Base-by-base conservation (phyloP, 2,888 invertebrate genomes). In the Andrena bicolor region DNA sequence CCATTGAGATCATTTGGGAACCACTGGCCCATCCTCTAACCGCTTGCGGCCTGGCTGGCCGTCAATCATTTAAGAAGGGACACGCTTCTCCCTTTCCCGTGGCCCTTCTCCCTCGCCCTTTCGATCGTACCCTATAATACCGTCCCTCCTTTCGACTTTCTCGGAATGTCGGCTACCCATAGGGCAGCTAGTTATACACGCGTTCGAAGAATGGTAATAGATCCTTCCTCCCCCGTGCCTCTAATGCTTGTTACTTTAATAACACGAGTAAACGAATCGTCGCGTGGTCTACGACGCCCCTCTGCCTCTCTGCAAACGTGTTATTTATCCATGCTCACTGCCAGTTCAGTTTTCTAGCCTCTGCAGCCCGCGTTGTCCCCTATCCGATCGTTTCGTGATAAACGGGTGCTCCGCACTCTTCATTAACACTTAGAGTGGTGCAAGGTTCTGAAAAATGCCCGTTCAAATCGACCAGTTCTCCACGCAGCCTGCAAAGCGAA, bases 11-110 rank as follows among this genome's bases (percentile, higher is more conserved):
- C 28, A 73, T 69, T 85, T 86, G 86, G 85, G 88, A 89, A 86
- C 84, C 90, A 84, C 89, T 88, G 87, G 82, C 73, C 49, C 80
- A 82, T 90, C 79, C 85, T 84, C 83, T 82, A 83, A 80, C 86
- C 74, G 81, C 82, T 89, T 83, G 76, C 58, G 73, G 80, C 78
- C 84, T 84, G 83, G 70, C 84, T 87, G 86, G 86, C 89, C 89
- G 91, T 91, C 90, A 87, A 91, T 91, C 90, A 90, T 91, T 88
- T 86, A 88, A 88, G 41, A 41, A 41, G 89, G 88, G 88, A 88
- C 89, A 88, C 82, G 78, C 82, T 82, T 84, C 73, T 73, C 76
- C 79, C 84, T 75, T 75, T 73, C 68, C 76, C 72, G 71, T 66
- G 56, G 65, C 56, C 56, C 80, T 51, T 78, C 71, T 53, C 66